These are phyloP conservation scores for Sciurus vulgaris DNA, from an alignment of 2,797 vertebrate genomes.

Conservation along the genomic window DNA sequence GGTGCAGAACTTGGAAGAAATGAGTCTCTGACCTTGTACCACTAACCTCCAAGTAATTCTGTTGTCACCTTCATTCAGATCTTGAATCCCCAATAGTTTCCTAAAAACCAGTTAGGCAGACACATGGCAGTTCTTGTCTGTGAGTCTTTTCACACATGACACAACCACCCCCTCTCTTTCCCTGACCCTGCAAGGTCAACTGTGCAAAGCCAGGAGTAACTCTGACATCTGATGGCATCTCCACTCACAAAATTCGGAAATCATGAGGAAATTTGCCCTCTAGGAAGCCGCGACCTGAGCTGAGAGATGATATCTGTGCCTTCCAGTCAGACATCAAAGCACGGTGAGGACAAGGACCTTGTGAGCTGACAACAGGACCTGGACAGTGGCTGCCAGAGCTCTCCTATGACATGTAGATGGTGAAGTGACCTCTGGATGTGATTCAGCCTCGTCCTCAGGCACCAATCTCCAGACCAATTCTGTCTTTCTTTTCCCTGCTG, in stretches of 20 bases:
- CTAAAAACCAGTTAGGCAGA: neutral
- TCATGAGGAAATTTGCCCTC: neutral
- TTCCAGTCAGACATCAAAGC: neutral
- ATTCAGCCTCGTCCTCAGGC: slow-evolving; percentile 62
- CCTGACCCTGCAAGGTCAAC: neutral
- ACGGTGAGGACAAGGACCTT: neutral
- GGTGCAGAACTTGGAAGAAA: neutral
- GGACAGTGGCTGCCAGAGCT: neutral
- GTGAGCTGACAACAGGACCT: neutral
- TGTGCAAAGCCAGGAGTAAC: neutral
- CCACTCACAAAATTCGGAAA: slow-evolving; percentile 12
- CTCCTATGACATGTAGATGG: slow-evolving; percentile 12
- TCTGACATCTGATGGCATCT: neutral
- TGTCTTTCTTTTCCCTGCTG: slow-evolving; percentile 78
- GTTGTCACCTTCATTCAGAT: neutral
- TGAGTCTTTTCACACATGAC: neutral
- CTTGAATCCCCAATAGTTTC: neutral
- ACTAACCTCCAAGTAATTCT: neutral
- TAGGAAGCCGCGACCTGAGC: neutral
- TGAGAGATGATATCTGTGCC: neutral
- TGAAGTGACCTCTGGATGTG: slow-evolving; percentile 60
- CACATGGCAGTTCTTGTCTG: neutral
- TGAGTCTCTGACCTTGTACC: neutral
- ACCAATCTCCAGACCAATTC: slow-evolving; percentile 75
- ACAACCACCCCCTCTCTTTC: neutral